These are phyloP conservation scores for Pseudoatta argentina DNA, from an alignment of 1,140 invertebrate genomes.

Conservation along the genomic window DNA sequence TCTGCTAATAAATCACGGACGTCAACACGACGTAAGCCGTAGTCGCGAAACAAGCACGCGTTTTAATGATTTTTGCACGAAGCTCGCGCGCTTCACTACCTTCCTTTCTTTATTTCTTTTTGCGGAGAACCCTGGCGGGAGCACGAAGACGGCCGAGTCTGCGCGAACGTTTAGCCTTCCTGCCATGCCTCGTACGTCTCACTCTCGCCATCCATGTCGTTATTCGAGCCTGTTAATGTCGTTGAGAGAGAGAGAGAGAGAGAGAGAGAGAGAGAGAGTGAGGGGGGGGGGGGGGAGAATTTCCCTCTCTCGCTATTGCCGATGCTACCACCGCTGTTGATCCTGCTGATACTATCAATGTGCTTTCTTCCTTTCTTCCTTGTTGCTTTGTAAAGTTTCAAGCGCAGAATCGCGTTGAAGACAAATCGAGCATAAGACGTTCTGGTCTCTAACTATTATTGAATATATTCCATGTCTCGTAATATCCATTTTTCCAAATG, in stretches of 20 bases:
- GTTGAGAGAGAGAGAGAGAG: neutral
- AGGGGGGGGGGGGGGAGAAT: neutral
- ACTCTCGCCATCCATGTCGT: neutral
- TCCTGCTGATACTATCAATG: neutral
- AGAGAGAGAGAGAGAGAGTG: neutral
- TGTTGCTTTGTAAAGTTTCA: neutral
- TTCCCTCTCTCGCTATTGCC: neutral
- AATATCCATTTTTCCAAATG: neutral
- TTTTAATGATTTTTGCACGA: conserved; percentile 81
- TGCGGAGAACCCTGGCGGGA: conserved; percentile 69
- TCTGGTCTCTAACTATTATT: neutral
- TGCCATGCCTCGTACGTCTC: neutral
- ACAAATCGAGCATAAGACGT: neutral
- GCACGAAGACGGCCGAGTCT: conserved; percentile 77
- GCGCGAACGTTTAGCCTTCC: conserved; percentile 71
- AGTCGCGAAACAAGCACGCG: conserved; percentile 71
- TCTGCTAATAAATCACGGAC: conserved; percentile 63
- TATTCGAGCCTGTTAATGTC: conserved; percentile 20
- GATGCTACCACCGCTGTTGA: neutral
- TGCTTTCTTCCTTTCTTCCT: neutral
- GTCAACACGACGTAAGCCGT: conserved; percentile 65
- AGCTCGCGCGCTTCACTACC: conserved; percentile 70
- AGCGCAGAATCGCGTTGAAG: neutral
- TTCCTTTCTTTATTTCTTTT: conserved; percentile 78
- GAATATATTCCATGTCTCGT: neutral